Evolutionary conservation across 2,113 vertebrate species (phyloP).

Genomic region (Podarcis cretensis): DNA sequence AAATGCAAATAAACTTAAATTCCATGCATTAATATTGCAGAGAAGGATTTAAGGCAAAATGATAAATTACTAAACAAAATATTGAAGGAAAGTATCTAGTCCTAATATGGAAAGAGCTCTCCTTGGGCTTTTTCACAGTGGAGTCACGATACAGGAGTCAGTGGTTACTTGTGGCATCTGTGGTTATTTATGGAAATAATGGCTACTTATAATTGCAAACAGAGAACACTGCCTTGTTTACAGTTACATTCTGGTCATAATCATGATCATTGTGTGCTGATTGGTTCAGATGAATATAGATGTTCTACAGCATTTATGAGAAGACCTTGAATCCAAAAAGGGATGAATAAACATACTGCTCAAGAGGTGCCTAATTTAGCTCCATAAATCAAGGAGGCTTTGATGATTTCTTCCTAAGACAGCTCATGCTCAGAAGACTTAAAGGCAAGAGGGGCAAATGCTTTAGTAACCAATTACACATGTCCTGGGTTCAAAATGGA

Average conservation of each 20-base stretch:
- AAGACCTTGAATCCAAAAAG: neutral
- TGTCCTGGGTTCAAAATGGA: neutral
- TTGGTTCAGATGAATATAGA: neutral
- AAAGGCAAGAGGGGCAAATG: neutral
- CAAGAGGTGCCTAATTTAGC: neutral
- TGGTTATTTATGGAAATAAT: neutral
- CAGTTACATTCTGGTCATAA: neutral
- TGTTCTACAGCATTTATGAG: neutral
- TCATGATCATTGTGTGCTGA: neutral
- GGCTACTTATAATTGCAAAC: neutral
- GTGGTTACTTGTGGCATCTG: neutral
- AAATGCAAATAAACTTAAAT: neutral
- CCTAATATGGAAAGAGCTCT: neutral
- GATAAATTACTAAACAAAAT: too few species aligned
- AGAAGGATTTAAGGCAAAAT: neutral
- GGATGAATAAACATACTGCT: neutral
- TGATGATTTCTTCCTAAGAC: neutral
- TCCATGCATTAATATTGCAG: neutral
- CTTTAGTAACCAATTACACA: neutral
- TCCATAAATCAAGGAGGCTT: neutral
- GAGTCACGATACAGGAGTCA: neutral
- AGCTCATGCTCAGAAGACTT: neutral
- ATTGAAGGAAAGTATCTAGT: too few species aligned
- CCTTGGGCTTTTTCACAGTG: neutral
- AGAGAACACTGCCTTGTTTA: neutral